phyloP scores from a whole-genome alignment of 2,797 vertebrate genomes.

The Megaceryle alcyon region DNA sequence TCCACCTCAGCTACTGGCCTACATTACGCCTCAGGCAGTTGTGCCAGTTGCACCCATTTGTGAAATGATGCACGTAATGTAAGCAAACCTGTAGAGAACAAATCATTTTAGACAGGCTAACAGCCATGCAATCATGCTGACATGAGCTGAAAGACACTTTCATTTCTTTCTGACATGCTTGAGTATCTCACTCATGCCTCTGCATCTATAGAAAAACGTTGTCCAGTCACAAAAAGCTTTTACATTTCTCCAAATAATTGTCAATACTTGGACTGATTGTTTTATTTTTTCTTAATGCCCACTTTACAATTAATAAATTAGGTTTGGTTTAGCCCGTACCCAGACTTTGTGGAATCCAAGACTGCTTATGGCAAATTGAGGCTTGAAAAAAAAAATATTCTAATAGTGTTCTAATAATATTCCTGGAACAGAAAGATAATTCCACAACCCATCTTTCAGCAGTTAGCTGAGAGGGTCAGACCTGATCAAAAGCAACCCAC shows the following conservation, averaged over 20 bases:
- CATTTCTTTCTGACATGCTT: not conserved
- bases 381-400: not conserved
- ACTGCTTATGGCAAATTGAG: not conserved
- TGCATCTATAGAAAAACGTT: not conserved
- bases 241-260: not conserved
- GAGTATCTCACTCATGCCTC: not conserved
- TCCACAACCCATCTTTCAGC: not conserved
- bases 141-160: not conserved
- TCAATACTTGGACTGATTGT: not conserved
- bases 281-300: not conserved
- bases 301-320: not conserved
- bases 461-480: not conserved
- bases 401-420: not conserved
- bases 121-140: not conserved
- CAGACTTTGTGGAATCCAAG: not conserved
- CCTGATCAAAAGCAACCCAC: not conserved
- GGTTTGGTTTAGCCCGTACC: not conserved
- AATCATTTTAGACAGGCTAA: not conserved
- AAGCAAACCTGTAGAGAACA: not conserved
- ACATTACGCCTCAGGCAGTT: not conserved
- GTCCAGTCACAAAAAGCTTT: not conserved
- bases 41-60: not conserved
- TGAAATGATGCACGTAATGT: not conserved
- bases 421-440: not conserved
- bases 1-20: not conserved